phyloP scores from a whole-genome alignment of 2,888 invertebrate genomes.

The Scelioninae gen. 1 region DNA sequence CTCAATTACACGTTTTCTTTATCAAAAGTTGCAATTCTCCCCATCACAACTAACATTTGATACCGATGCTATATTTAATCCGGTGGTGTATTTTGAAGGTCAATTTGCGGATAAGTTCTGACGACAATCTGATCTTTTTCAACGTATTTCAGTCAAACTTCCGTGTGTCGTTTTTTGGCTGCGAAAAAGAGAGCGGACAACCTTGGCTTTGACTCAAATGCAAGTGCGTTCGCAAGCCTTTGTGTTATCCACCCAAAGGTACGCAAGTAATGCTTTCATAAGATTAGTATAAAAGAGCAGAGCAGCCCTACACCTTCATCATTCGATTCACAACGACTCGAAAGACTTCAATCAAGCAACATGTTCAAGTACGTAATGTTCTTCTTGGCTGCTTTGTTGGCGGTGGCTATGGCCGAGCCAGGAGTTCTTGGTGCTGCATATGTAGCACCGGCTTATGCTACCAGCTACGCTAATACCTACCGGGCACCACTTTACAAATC shows the following conservation, averaged over 20 bases:
- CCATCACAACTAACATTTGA: constrained; percentile 8
- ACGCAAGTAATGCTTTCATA: constrained; percentile 22
- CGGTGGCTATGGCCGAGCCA: constrained; percentile 63
- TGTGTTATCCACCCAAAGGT: constrained; percentile 31
- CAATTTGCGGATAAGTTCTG: constrained; percentile 23
- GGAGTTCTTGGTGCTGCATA: constrained; percentile 77
- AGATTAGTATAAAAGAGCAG: constrained; percentile 64
- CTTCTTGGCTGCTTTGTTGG: constrained; percentile 58
- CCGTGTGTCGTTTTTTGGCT: constrained; percentile 56
- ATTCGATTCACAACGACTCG: constrained; percentile 70
- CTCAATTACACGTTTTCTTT: no score
- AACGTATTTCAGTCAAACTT: constrained; percentile 27
- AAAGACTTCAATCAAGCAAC: constrained; percentile 76
- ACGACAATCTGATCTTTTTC: constrained; percentile 30
- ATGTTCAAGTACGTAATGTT: constrained; percentile 87
- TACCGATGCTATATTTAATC: constrained; percentile 2
- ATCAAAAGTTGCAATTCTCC: no score
- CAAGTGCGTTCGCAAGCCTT: constrained; percentile 33
- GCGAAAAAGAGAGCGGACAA: constrained; percentile 53
- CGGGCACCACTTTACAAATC: constrained; percentile 83
- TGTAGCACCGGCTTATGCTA: constrained; percentile 74
- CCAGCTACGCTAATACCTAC: constrained; percentile 85
- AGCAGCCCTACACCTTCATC: constrained; percentile 35
- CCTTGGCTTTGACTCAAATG: constrained; percentile 58
- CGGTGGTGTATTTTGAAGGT: constrained; percentile 19